phyloP scores from a whole-genome alignment of 2,113 vertebrate species.

The Dipodomys stephensi region DNA sequence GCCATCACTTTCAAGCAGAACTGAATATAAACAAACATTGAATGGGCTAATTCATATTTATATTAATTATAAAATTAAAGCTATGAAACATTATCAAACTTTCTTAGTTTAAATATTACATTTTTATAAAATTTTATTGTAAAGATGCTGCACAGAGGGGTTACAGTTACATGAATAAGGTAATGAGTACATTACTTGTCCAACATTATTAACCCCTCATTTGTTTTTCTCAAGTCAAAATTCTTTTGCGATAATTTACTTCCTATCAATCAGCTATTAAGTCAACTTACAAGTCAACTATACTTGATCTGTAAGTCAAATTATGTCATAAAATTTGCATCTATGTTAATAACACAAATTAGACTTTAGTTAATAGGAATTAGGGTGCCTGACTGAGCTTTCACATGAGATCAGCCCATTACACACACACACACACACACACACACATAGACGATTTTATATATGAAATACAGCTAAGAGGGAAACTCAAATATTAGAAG shows the following conservation, averaged over 20 bases:
- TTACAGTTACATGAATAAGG: too few species aligned
- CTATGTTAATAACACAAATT: neutral
- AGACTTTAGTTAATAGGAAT: neutral
- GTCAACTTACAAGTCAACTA: too few species aligned
- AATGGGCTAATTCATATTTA: neutral
- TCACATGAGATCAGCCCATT: neutral
- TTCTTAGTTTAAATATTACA: neutral
- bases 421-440: too few species aligned
- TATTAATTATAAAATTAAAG: neutral
- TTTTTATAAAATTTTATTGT: neutral
- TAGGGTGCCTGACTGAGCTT: neutral
- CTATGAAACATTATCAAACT: neutral
- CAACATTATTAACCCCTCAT: too few species aligned
- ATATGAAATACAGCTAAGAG: too few species aligned
- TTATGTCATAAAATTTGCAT: neutral
- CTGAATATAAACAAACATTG: neutral
- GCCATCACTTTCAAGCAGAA: neutral
- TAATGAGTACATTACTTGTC: too few species aligned
- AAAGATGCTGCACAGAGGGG: too few species aligned
- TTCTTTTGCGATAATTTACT: neutral
- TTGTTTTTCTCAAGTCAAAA: neutral
- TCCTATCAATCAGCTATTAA: too few species aligned
- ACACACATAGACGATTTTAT: neutral
- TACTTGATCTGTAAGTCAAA: neutral
- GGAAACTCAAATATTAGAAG: too few species aligned